Evolutionary conservation across 53 echinoderm and acorn worm genomes (phyloP).

Genomic region (Arbacia lixula): DNA sequence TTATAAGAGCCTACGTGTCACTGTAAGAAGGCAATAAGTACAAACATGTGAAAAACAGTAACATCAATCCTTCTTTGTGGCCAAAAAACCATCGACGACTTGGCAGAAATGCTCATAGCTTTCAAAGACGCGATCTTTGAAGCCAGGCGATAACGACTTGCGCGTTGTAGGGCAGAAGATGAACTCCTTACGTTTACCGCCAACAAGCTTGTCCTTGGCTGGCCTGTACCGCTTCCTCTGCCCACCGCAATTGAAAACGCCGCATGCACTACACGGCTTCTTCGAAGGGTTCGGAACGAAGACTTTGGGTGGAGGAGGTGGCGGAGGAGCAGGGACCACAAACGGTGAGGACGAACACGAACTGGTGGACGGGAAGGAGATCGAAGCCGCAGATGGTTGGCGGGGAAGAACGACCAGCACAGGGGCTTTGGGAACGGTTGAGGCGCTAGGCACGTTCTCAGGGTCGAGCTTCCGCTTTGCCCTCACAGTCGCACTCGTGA

Average conservation of each 20-base stretch:
- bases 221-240: constrained; percentile 2
- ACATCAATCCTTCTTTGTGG: not conserved
- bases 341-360: constrained; percentile 16
- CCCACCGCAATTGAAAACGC: not conserved
- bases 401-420: not conserved
- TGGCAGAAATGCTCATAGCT: constrained; percentile 13
- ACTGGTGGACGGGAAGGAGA: not conserved
- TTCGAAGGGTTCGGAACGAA: not conserved
- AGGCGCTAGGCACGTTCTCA: not conserved
- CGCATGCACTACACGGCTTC: constrained; percentile 7
- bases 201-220: constrained; percentile 16
- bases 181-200: constrained; percentile 4
- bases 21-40: too few relatives aligned
- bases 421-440: constrained; percentile 31
- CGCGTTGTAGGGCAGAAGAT: constrained; percentile 8
- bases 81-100: constrained; percentile 7
- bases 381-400: constrained; percentile 20
- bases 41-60: too few relatives aligned
- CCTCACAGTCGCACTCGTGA: not conserved
- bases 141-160: constrained; percentile 11
- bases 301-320: not conserved
- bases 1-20: too few relatives aligned
- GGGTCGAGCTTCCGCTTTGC: constrained; percentile 25
- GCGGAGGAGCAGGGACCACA: not conserved
- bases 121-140: not conserved